These are phyloP conservation scores for Choloepus didactylus DNA, from an alignment of 2,797 vertebrate species.

Conservation along the genomic window DNA sequence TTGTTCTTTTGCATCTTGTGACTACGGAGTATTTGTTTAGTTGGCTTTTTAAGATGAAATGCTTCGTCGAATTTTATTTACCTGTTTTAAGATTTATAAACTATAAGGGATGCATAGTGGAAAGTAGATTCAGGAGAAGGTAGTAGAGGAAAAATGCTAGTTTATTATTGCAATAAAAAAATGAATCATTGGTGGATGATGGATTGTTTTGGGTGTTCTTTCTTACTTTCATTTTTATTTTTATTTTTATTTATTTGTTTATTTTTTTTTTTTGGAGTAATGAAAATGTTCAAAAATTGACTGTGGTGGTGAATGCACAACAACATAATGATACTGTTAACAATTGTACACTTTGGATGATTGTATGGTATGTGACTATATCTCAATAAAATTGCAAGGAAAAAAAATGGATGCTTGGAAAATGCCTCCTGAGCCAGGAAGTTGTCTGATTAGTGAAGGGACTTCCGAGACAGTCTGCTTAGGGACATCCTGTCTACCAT, in stretches of 20 bases:
- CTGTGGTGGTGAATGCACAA: too few relatives aligned
- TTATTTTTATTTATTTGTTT: too few relatives aligned
- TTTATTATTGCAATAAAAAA: not conserved
- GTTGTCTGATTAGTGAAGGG: not conserved
- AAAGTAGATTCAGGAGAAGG: not conserved
- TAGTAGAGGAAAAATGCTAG: not conserved
- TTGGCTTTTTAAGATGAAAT: not conserved
- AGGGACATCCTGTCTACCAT: not conserved
- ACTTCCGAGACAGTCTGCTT: not conserved
- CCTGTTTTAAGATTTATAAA: not conserved
- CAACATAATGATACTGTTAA: too few relatives aligned
- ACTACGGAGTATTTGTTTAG: not conserved
- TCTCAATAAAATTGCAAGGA: too few relatives aligned
- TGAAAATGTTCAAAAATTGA: too few relatives aligned
- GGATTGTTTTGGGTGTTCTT: too few relatives aligned
- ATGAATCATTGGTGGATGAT: too few relatives aligned
- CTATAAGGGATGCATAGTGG: not conserved
- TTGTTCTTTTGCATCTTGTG: not conserved
- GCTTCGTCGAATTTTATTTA: not conserved
- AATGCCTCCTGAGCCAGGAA: not conserved
- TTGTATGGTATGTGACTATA: too few relatives aligned
- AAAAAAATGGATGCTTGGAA: slow-evolving; percentile 17
- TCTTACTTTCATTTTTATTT: too few relatives aligned
- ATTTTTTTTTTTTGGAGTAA: too few relatives aligned
- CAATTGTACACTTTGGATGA: too few relatives aligned